Evolutionary conservation across 2,797 vertebrate genomes (phyloP), one percentile per base, ranked within the genome.

Genomic region (Telmatherina bonti): DNA sequence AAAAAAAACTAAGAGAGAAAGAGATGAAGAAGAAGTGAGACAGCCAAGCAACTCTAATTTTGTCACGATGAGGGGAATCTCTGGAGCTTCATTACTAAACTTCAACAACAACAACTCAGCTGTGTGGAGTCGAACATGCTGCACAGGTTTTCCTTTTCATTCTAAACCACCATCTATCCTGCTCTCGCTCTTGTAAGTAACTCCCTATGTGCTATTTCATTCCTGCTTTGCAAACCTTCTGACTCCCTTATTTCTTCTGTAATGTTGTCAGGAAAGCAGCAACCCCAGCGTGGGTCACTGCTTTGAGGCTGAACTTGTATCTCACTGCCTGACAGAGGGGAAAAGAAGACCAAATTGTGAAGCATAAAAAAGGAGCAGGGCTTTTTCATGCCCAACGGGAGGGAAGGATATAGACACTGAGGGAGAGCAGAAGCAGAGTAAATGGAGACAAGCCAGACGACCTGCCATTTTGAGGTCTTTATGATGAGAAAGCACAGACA

Each of bases 11-110:
- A 30, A 36, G 7, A 53, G 33, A 22, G 12, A 78, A 36, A 61
- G 43, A 66, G 43, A 57, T 5, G 45, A 69, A 35, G 51, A 69
- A 51, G 68, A 74, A 69, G 47, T 1, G 30, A 85, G 75, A 73
- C 53, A 83, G 72, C 47, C 70, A 76, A 76, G 51, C 74, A 72
- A 74, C 72, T 76, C 64, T 73, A 86, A 74, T 74, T 76, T 67
- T 66, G 62, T 79, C 78, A 74, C 71, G 71, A 57, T 78, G 53
- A 76, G 27, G 59, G 72, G 53, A 55, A 75, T 89, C 85, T 86
- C 77, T 74, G 49, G 84, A 85, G 85, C 62, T 89, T 86, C 86
- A 82, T 89, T 89, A 86, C 55, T 72, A 81, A 81, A 85, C 79
- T 85, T 79, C 77, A 82, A 75, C 64, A 82, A 63, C 73, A 87